Percentiles rank a stretch among this genome's conserved stretches.
phyloP scores from a whole-genome alignment of 2,113 vertebrate genomes.

The Pelmatolapia mariae region DNA sequence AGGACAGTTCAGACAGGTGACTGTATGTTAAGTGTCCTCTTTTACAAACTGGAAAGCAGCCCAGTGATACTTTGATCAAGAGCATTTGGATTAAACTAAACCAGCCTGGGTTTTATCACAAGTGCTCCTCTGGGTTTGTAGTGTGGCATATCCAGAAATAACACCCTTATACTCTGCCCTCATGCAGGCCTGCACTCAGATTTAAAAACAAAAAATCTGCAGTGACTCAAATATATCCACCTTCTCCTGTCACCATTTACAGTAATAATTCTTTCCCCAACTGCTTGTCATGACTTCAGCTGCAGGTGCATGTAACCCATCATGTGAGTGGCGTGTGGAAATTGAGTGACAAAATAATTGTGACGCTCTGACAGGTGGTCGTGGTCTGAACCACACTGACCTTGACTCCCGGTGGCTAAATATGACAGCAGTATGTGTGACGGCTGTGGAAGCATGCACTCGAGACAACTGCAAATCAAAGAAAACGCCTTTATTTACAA shows the following conservation, averaged over 20 bases:
- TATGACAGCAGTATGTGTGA: slow-evolving; percentile 25
- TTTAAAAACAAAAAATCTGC: neutral
- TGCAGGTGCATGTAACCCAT: neutral
- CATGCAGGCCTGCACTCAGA: neutral
- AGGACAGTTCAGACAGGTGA: neutral
- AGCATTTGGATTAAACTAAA: neutral
- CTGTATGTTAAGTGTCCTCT: neutral
- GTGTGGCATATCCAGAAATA: neutral
- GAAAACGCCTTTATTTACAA: neutral
- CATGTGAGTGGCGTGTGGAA: slow-evolving; percentile 1
- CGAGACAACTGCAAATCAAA: neutral
- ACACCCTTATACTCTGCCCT: neutral
- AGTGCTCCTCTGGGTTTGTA: neutral
- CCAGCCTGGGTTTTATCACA: neutral
- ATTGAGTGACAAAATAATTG: slow-evolving; percentile 1
- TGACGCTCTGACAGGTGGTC: slow-evolving; percentile 25
- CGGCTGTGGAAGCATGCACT: neutral
- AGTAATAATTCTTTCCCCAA: neutral
- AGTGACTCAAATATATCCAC: neutral
- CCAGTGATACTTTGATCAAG: neutral
- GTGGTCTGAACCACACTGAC: neutral
- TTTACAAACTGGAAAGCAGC: neutral
- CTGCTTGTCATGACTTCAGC: neutral
- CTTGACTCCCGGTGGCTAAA: slow-evolving; percentile 34
- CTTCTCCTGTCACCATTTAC: neutral